These are phyloP conservation scores for Ophraella communa DNA, from an alignment of 2,888 invertebrate genomes.

Conservation along the genomic window DNA sequence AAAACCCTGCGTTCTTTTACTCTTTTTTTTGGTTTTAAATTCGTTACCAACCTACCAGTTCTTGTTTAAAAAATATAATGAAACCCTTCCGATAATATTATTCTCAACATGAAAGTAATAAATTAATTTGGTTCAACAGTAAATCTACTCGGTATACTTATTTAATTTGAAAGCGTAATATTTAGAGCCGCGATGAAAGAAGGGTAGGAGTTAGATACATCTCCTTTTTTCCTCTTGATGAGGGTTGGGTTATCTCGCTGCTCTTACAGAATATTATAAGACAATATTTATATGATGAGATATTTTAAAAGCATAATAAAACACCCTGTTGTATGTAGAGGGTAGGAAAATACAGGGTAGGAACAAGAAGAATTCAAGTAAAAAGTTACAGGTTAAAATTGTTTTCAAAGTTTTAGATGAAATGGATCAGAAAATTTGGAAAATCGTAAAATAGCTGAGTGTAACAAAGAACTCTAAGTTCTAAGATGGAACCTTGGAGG, in stretches of 20 bases:
- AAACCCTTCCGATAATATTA: not conserved
- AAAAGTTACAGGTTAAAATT: too few species aligned
- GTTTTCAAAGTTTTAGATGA: too few species aligned
- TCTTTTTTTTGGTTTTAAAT: not conserved
- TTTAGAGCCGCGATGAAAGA: conserved; percentile 20
- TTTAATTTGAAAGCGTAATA: conserved; percentile 18
- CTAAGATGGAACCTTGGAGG: too few species aligned
- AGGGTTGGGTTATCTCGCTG: conserved; percentile 38
- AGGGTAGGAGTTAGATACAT: too few species aligned
- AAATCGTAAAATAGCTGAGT: too few species aligned
- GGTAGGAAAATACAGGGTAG: not conserved
- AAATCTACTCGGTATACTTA: conserved; percentile 8
- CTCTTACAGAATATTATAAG: conserved; percentile 54
- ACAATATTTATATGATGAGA: conserved; percentile 56
- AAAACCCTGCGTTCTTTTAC: too few species aligned
- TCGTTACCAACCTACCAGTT: not conserved
- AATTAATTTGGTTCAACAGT: conserved; percentile 14
- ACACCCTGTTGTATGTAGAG: conserved; percentile 35
- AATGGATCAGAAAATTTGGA: too few species aligned
- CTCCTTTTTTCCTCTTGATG: conserved; percentile 37
- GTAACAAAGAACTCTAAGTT: too few species aligned
- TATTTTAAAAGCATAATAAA: conserved; percentile 56
- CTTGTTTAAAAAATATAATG: not conserved
- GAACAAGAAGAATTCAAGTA: too few species aligned
- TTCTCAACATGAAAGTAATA: conserved; percentile 13